These are phyloP conservation scores for Nipponia nippon DNA, from an alignment of 2,113 vertebrate genomes.

Conservation along the genomic window DNA sequence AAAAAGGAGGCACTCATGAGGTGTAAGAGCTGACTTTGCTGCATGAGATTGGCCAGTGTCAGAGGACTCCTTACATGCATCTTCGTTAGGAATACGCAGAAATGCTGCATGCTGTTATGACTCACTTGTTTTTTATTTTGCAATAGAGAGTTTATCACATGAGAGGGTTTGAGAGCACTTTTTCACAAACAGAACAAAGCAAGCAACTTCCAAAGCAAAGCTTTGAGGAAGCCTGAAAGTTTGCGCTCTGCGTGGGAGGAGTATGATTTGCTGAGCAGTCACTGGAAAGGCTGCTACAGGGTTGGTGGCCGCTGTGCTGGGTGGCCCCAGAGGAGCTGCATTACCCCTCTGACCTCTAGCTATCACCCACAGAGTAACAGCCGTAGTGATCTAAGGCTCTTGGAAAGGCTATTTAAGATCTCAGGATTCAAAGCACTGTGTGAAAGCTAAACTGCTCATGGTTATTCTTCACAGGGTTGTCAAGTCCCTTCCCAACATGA, in stretches of 20 bases:
- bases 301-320: not conserved
- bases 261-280: not conserved
- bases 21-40: accelerated
- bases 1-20: not conserved
- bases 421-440: not conserved
- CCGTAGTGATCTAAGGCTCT: not conserved
- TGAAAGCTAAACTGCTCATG: not conserved
- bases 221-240: not conserved
- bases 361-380: not conserved
- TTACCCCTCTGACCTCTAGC: not conserved
- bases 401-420: not conserved
- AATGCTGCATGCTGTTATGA: not conserved
- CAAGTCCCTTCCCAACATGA: not conserved
- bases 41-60: not conserved
- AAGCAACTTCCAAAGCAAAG: not conserved
- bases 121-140: not conserved
- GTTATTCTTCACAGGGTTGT: not conserved
- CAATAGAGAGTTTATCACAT: not conserved
- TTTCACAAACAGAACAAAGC: not conserved
- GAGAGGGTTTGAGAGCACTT: not conserved
- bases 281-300: not conserved
- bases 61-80: not conserved
- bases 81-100: not conserved
- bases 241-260: not conserved
- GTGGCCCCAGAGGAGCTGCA: not conserved